Conservation (phyloP, 2,113 vertebrate species). For the Aviceda subcristata region DNA sequence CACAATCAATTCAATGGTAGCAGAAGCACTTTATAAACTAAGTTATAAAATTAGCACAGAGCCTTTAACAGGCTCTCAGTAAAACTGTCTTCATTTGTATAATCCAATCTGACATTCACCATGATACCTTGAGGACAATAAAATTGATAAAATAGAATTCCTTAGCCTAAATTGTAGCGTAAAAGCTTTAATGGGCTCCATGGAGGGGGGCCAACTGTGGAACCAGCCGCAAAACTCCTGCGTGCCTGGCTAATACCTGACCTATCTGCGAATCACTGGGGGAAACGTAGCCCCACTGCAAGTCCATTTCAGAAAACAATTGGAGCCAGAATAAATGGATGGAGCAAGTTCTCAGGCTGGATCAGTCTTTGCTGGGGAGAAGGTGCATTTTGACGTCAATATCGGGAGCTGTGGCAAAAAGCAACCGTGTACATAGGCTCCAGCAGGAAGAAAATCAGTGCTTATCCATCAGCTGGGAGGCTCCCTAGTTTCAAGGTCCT, state of each 20-base stretch:
- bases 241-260: background rate
- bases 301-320: background rate
- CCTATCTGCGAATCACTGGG: background rate
- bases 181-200: conserved; percentile 27
- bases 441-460: background rate
- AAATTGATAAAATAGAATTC: conserved; percentile 10
- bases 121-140: background rate
- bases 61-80: background rate
- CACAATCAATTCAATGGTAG: background rate
- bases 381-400: background rate
- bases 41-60: background rate
- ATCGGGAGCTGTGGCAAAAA: background rate
- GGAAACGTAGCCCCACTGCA: background rate
- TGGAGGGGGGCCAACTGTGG: conserved; percentile 10
- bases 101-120: background rate
- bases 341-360: background rate
- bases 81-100: conserved; percentile 4
- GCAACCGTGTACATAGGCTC: background rate
- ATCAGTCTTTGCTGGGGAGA: background rate
- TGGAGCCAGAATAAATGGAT: background rate
- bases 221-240: background rate
- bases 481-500: background rate
- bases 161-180: background rate
- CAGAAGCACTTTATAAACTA: background rate
- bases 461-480: background rate